Evolutionary conservation across 2,888 invertebrate genomes (phyloP).

Genomic region (Harmothoe impar): DNA sequence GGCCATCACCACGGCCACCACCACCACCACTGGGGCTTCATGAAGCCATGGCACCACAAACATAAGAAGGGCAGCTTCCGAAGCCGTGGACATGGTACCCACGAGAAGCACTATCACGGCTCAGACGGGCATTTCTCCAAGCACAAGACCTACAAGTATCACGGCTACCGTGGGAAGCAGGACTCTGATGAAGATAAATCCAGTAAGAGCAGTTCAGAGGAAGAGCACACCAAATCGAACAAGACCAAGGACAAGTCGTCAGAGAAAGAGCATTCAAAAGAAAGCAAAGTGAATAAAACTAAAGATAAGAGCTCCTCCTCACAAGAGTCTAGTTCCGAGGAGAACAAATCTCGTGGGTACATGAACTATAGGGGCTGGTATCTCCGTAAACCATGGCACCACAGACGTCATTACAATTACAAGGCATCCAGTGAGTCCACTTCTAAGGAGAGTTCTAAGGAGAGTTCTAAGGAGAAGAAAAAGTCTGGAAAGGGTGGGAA

Average conservation of each 20-base stretch:
- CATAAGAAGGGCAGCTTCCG: background rate
- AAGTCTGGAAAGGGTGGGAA: background rate
- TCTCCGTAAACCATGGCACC: background rate
- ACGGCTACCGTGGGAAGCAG: background rate
- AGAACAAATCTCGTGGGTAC: background rate
- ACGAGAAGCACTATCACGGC: constrained; percentile 19
- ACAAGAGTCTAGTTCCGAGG: background rate
- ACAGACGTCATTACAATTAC: background rate
- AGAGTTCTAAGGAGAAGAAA: constrained; percentile 24
- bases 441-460: constrained; percentile 12
- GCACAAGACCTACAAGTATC: background rate
- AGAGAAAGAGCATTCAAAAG: constrained; percentile 13
- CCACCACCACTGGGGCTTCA: background rate
- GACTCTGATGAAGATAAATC: background rate
- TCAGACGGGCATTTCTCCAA: background rate
- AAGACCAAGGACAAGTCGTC: background rate
- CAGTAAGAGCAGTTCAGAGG: background rate
- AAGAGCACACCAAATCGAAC: no score
- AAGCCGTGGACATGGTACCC: background rate
- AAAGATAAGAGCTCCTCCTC: background rate
- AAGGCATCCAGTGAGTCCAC: background rate
- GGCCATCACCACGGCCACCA: background rate
- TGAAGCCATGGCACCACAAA: background rate
- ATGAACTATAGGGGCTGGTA: background rate
- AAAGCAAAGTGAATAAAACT: background rate